phyloP scores from a whole-genome alignment of 2,113 vertebrate genomes.

The Rhombomys opimus region DNA sequence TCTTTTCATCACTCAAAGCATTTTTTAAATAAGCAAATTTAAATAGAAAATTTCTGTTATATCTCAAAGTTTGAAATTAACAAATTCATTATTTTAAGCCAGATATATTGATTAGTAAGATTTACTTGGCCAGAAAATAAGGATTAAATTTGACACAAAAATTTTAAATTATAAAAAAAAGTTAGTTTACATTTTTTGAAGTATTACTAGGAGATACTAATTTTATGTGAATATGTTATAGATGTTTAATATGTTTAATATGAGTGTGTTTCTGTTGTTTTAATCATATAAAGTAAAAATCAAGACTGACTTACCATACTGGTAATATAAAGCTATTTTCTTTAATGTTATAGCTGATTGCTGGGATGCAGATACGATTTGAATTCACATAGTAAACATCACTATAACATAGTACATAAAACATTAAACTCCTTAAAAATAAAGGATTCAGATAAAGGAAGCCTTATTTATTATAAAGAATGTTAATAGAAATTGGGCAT shows the following conservation, averaged over 20 bases:
- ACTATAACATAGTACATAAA: background rate
- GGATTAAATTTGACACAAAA: background rate
- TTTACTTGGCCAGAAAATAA: constrained; percentile 9
- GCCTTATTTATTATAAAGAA: constrained; percentile 18
- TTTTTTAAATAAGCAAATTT: background rate
- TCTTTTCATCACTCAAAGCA: background rate
- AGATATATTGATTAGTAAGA: background rate
- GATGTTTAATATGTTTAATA: background rate
- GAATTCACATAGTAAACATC: background rate
- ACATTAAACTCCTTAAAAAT: constrained; percentile 52
- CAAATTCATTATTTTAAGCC: background rate
- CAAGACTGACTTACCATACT: background rate
- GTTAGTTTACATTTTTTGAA: background rate
- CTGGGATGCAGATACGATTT: background rate
- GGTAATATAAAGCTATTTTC: background rate
- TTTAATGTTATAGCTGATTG: background rate
- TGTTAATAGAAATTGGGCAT: background rate
- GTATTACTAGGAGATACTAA: constrained; percentile 2
- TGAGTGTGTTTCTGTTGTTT: background rate
- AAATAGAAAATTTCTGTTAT: background rate
- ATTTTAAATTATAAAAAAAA: background rate
- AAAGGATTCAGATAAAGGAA: background rate
- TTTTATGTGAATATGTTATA: constrained; percentile 1
- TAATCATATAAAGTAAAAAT: constrained; percentile 17
- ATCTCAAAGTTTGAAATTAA: constrained; percentile 43